Conservation (phyloP, 2,888 invertebrate species). For the Aspidapion aeneum region DNA sequence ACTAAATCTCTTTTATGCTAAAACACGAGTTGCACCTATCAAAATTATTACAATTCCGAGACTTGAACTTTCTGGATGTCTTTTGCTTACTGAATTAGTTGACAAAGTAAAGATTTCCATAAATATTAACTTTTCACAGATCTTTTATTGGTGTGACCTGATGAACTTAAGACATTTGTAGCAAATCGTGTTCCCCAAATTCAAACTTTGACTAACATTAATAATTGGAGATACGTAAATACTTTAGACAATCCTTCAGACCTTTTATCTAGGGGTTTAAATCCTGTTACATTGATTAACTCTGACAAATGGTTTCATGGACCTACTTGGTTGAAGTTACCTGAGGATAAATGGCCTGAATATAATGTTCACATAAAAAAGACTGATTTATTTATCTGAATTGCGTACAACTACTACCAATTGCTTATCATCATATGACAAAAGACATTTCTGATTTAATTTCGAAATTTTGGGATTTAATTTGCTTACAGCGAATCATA, state of each 20-base stretch:
- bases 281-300: slow-evolving; percentile 9
- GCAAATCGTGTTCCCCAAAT: slow-evolving; percentile 23
- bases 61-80: slow-evolving; percentile 5
- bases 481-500: slow-evolving; percentile 1
- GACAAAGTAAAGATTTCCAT: background rate
- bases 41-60: slow-evolving; percentile 13
- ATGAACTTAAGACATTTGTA: slow-evolving; percentile 23
- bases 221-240: slow-evolving; percentile 21
- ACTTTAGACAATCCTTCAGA: slow-evolving; percentile 27
- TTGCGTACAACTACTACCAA: background rate
- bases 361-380: background rate
- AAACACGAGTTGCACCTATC: slow-evolving; percentile 18
- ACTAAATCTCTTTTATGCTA: slow-evolving; percentile 12
- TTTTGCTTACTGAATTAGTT: slow-evolving; percentile 5
- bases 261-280: slow-evolving; percentile 21
- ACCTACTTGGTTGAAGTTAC: slow-evolving; percentile 9
- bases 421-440: background rate
- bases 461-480: slow-evolving; percentile 1
- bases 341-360: slow-evolving; percentile 6
- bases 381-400: background rate
- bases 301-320: slow-evolving; percentile 16
- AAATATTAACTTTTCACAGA: background rate
- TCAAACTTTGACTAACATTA: slow-evolving; percentile 9
- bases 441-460: background rate
- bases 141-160: slow-evolving; percentile 13